Conservation (phyloP, 1,140 invertebrate genomes). For the Zaprionus kolodkinae region DNA sequence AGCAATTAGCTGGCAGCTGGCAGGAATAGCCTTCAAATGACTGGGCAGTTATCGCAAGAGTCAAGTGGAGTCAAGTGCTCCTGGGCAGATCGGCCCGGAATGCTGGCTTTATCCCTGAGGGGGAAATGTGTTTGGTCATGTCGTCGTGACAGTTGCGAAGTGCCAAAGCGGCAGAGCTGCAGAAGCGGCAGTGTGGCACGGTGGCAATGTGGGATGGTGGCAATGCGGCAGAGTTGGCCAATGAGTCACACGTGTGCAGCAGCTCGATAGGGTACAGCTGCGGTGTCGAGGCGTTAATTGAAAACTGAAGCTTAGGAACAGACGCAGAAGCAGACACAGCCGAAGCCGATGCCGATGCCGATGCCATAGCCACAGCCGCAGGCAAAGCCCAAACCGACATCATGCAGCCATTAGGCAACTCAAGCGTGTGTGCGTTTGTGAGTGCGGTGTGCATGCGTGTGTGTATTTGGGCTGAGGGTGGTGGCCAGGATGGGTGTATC, state of each 20-base stretch:
- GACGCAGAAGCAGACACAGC: conserved; percentile 3
- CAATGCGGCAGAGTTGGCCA: conserved; percentile 2
- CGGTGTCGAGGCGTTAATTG: conserved; percentile 68
- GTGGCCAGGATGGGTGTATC: neutral
- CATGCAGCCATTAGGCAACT: conserved; percentile 71
- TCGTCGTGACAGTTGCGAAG: conserved; percentile 38
- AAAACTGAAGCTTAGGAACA: conserved; percentile 63
- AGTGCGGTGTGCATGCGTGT: neutral
- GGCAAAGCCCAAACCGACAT: conserved; percentile 56
- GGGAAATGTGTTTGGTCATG: conserved; percentile 30
- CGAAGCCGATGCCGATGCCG: neutral
- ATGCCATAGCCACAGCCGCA: conserved; percentile 19
- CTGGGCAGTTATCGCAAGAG: conserved; percentile 14
- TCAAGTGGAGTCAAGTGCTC: conserved; percentile 18
- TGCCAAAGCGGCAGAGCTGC: conserved; percentile 2
- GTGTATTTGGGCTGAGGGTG: neutral
- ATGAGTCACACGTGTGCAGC: conserved; percentile 25
- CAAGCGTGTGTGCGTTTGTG: conserved; percentile 17
- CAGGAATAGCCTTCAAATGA: conserved; percentile 16
- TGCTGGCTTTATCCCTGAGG: neutral
- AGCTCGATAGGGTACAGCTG: conserved; percentile 10
- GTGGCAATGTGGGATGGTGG: neutral
- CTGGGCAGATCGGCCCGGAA: neutral
- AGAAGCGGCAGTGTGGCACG: neutral
- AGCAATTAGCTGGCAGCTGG: conserved; percentile 24